Conservation (phyloP, 2,797 vertebrate species). For the Ambastaia sidthimunki region DNA sequence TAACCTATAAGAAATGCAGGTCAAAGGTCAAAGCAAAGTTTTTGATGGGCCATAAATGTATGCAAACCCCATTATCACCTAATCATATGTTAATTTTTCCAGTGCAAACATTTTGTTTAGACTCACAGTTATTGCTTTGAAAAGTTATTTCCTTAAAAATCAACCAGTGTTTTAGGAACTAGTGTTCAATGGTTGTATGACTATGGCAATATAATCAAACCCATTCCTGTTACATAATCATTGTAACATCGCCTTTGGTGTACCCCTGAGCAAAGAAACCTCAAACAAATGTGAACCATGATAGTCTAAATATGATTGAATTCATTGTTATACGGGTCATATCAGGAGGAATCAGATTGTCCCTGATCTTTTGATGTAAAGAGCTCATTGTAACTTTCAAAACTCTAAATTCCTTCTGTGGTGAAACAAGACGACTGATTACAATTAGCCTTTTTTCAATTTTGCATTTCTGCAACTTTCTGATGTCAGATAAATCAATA, state of each 20-base stretch:
- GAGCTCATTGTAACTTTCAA: neutral
- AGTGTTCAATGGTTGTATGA: neutral
- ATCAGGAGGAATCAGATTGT: neutral
- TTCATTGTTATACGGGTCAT: neutral
- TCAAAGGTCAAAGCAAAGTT: conserved; percentile 53
- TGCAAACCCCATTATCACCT: conserved; percentile 48
- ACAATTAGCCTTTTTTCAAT: too few species aligned
- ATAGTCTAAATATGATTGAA: neutral
- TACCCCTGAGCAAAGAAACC: neutral
- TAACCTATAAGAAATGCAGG: conserved; percentile 52
- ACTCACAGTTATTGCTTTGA: conserved; percentile 40
- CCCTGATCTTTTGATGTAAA: neutral
- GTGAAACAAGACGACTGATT: too few species aligned
- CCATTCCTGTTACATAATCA: neutral
- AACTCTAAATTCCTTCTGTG: neutral
- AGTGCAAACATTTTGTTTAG: conserved; percentile 40
- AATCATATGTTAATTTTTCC: conserved; percentile 30
- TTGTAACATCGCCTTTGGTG: neutral
- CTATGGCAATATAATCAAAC: neutral
- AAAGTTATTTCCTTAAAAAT: conserved; percentile 55
- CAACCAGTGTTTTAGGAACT: conserved; percentile 46
- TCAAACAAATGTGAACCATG: neutral
- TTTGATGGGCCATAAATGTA: conserved; percentile 46
- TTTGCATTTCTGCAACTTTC: neutral
- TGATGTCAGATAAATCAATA: neutral